These are phyloP conservation scores for Clusia tigrina DNA, from an alignment of 2,888 invertebrate species.

Conservation along the genomic window DNA sequence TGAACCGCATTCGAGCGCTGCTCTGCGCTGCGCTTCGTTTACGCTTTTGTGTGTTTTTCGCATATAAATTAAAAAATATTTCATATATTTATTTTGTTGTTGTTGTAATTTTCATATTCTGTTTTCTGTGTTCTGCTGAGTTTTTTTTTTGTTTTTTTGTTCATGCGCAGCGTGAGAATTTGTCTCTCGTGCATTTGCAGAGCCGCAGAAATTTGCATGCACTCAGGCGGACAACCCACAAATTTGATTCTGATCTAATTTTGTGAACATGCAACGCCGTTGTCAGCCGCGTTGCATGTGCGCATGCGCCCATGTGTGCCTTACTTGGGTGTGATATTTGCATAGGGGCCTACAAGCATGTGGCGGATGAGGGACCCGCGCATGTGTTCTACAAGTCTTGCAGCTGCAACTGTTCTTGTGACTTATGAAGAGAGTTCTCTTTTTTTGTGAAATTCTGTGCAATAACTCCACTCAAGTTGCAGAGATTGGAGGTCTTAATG, in stretches of 20 bases:
- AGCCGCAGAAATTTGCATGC: not conserved
- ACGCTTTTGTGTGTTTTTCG: slow-evolving; percentile 14
- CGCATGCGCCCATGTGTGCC: not conserved
- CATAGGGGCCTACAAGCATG: too few species aligned
- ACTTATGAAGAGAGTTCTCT: too few species aligned
- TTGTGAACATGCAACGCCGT: not conserved
- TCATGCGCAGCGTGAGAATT: slow-evolving; percentile 18
- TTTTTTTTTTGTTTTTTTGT: slow-evolving; percentile 11
- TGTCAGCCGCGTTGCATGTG: not conserved
- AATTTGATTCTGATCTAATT: not conserved
- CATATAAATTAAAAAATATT: slow-evolving; percentile 9
- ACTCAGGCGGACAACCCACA: not conserved
- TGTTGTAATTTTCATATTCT: slow-evolving; percentile 7
- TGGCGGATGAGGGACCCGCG: too few species aligned
- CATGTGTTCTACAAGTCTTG: too few species aligned
- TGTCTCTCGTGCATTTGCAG: too few species aligned
- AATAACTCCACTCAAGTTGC: too few species aligned
- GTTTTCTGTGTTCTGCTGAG: slow-evolving; percentile 1
- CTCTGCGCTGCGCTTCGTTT: not conserved
- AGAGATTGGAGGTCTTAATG: too few species aligned
- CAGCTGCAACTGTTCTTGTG: too few species aligned
- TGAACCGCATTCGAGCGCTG: not conserved
- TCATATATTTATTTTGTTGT: slow-evolving; percentile 17
- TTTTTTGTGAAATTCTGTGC: too few species aligned
- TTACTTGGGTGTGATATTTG: too few species aligned